These are phyloP conservation scores for Drosophila busckii DNA, from an alignment of 1,140 invertebrate species.

Conservation along the genomic window DNA sequence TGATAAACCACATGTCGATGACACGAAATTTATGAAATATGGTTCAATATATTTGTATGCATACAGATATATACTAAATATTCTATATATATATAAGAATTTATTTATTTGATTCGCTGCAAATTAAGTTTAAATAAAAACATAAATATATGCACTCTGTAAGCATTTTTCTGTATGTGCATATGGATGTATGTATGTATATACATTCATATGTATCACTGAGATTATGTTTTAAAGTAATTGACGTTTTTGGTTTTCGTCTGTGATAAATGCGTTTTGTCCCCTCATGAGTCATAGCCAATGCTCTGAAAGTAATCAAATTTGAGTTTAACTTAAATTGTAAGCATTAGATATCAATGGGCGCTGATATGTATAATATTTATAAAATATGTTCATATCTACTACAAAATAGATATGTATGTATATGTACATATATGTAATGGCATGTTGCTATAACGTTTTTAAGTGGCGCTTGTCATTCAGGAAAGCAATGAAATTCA, in stretches of 20 bases:
- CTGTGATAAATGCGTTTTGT: conserved; percentile 2
- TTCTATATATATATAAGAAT: background rate
- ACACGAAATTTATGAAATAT: background rate
- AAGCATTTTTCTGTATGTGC: no score
- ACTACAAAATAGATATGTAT: background rate
- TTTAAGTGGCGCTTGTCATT: background rate
- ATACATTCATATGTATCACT: conserved; percentile 4
- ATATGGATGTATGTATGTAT: background rate
- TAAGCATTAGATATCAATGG: background rate
- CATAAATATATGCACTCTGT: no score
- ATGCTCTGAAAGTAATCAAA: no score
- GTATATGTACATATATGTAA: conserved; percentile 3
- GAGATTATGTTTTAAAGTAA: background rate
- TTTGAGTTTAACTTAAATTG: no score
- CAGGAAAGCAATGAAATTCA: background rate
- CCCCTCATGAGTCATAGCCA: no score
- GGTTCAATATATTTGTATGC: background rate
- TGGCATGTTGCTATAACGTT: background rate
- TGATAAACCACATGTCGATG: background rate
- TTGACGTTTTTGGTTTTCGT: background rate
- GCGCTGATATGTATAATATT: background rate
- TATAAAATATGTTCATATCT: background rate
- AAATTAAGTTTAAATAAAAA: no score
- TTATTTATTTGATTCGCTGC: no score
- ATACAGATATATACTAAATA: background rate